Base-by-base conservation (phyloP, 2,797 vertebrate genomes). In the Cheirogaleus major region DNA sequence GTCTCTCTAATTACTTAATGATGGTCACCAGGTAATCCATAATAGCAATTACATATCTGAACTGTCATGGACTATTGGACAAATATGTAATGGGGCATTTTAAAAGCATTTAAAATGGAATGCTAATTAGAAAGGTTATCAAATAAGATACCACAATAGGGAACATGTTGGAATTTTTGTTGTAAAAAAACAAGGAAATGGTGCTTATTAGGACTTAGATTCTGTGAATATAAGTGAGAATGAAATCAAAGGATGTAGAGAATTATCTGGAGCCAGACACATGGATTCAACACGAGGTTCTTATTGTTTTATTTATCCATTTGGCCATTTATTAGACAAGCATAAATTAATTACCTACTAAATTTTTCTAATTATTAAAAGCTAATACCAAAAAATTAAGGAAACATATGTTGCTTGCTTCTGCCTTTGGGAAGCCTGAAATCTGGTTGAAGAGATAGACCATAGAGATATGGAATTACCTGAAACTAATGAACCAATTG, bases 1-100 rank as follows among this genome's bases (percentile, higher is more conserved):
- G 87, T 84, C 95, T 94, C 75, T 84, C 93, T 97, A 90, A 97
- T 92, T 97, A 95, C 61, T 97, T 96, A 97, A 97, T 93, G 94
- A 95, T 82, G 93, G 97, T 82, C 84, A 93, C 84, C 76, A 97
- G 84, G 96, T 96, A 96, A 97, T 98, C 84, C 76, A 97, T 98
- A 97, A 96, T n/a, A 95, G 89, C 97, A 98, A 98, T 98, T 98
- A 97, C 87, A 96, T 93, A 95, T 97, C 96, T 95, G 67, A 97
- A 94, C 48, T 97, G 93, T 87, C 96, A 96, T 81, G 87, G 94
- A 85, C 86, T 93, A 92, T 97, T 95, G 96, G 97, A 96, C 87
- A 96, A 93, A 97, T 89, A 96, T 55, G 75, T 79, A 97, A 97
- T 86, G 93, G 95, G 84, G 61, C 73, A 96, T 89, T 97, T 96